Evolutionary conservation across 2,797 vertebrate genomes (phyloP).

Genomic region (Sebastes reedi): DNA sequence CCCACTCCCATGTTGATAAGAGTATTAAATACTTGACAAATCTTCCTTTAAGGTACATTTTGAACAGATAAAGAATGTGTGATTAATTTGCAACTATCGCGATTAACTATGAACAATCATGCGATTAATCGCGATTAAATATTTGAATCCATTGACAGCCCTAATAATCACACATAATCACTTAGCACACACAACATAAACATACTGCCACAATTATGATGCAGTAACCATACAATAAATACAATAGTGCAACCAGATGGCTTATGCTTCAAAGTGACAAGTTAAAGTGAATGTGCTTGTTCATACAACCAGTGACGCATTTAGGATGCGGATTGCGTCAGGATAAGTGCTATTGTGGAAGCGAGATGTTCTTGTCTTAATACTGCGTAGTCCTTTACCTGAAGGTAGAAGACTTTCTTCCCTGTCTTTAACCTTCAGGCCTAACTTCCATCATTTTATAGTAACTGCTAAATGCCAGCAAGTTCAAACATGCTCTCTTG

Average conservation of each 20-base stretch:
- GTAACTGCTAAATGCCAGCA: constrained; percentile 29
- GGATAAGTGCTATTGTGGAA: neutral
- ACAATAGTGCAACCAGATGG: neutral
- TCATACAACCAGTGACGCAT: neutral
- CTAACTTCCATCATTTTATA: constrained; percentile 11
- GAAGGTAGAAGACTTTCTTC: neutral
- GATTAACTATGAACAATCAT: too few relatives aligned
- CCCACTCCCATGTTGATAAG: too few relatives aligned
- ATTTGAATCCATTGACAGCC: too few relatives aligned
- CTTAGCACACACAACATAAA: neutral
- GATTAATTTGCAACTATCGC: too few relatives aligned
- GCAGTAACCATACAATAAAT: neutral
- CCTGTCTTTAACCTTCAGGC: constrained; percentile 33
- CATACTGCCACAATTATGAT: neutral
- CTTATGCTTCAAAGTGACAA: too few relatives aligned
- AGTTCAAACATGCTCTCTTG: constrained; percentile 35
- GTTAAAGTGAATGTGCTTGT: too few relatives aligned
- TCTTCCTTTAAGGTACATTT: too few relatives aligned
- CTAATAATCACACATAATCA: too few relatives aligned
- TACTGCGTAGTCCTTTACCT: neutral
- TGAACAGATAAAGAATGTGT: too few relatives aligned
- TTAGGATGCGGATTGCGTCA: neutral
- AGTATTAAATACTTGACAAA: too few relatives aligned
- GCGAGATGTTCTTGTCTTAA: neutral
- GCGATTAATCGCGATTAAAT: too few relatives aligned